phyloP scores from a whole-genome alignment of 2,888 invertebrate species.

The Eupithecia subumbrata region DNA sequence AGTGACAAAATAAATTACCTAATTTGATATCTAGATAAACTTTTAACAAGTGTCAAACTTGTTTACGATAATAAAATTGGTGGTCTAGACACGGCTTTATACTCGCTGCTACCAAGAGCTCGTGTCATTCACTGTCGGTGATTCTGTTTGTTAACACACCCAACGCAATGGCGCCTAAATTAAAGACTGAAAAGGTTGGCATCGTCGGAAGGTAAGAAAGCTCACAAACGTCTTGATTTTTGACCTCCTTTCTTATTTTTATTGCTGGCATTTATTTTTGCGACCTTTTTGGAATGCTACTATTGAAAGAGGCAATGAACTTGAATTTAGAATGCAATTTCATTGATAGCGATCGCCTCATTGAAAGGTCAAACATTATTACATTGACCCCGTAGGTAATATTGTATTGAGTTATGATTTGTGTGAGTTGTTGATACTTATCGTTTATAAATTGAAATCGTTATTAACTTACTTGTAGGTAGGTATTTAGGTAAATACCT shows the following conservation, averaged over 20 bases:
- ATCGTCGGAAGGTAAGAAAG: conserved; percentile 89
- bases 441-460: not conserved
- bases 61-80: conserved; percentile 47
- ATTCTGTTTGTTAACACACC: conserved; percentile 46
- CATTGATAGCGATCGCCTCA: conserved; percentile 5
- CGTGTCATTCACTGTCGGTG: conserved; percentile 57
- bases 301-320: conserved; percentile 15
- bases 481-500: not conserved
- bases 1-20: not conserved
- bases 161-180: conserved; percentile 63
- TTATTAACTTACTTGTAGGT: not conserved
- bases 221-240: not conserved
- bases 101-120: conserved; percentile 39
- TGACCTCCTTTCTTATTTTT: conserved; percentile 3
- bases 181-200: conserved; percentile 87
- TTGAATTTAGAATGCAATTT: conserved; percentile 28
- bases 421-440: not conserved
- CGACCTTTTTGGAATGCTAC: not conserved
- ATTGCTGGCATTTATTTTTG: not conserved
- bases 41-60: not conserved
- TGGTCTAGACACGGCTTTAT: conserved; percentile 53
- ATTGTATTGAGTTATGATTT: not conserved
- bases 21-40: not conserved
- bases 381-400: not conserved
- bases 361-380: conserved; percentile 16